Conservation (phyloP, 2,888 invertebrate species). For the Rotaria macrura region DNA sequence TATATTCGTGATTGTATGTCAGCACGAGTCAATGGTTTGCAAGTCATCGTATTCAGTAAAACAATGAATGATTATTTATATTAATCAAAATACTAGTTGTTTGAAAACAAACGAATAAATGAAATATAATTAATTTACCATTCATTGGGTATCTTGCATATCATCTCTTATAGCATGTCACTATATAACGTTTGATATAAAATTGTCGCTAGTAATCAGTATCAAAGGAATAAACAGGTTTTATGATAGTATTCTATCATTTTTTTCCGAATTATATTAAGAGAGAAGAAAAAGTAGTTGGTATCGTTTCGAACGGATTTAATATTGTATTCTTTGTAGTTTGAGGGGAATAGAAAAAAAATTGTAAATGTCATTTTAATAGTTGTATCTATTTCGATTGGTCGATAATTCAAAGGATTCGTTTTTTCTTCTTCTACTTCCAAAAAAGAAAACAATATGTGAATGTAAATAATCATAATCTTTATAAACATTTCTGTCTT, state of each 20-base stretch:
- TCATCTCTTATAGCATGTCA: not conserved
- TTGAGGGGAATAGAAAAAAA: not conserved
- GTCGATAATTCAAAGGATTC: not conserved
- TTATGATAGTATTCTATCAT: too few relatives aligned
- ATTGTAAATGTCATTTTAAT: not conserved
- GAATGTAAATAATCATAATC: not conserved
- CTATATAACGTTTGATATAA: not conserved
- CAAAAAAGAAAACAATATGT: not conserved
- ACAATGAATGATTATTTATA: too few relatives aligned
- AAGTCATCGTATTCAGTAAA: too few relatives aligned
- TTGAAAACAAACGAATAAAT: too few relatives aligned
- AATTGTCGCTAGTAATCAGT: not conserved
- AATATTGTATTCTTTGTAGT: not conserved
- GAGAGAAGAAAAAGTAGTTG: not conserved
- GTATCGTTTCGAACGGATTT: not conserved
- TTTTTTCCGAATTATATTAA: too few relatives aligned
- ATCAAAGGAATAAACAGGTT: not conserved
- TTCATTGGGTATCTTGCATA: too few relatives aligned
- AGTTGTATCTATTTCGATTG: not conserved
- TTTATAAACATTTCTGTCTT: not conserved
- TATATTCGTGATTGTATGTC: too few relatives aligned
- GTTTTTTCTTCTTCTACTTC: not conserved
- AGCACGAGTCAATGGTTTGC: too few relatives aligned
- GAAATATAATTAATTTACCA: too few relatives aligned
- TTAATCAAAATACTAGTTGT: too few relatives aligned